A percentile compares a stretch with the other conserved stretches of the same genome.
Evolutionary conservation across 2,888 invertebrate genomes (phyloP).

Genomic region (Spodoptera exigua): DNA sequence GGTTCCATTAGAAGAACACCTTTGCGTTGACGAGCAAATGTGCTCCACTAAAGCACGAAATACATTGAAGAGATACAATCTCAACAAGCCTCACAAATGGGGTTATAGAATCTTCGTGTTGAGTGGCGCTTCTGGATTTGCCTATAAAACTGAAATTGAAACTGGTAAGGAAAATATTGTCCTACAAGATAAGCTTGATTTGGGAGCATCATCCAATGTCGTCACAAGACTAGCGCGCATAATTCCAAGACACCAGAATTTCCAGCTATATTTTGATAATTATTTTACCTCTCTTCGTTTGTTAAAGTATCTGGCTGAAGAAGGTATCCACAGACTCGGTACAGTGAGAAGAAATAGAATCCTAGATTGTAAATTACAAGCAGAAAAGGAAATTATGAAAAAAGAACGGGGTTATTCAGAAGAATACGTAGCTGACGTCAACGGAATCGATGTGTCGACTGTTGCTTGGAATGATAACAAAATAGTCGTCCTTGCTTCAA

Average conservation of each 20-base stretch:
- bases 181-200: constrained; percentile 8
- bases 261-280: constrained; percentile 9
- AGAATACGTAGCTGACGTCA: constrained; percentile 10
- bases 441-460: constrained; percentile 5
- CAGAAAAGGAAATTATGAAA: constrained; percentile 4
- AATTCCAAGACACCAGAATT: too few relatives aligned
- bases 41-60: constrained; percentile 12
- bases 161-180: constrained; percentile 10
- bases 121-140: constrained; percentile 16
- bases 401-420: constrained; percentile 4
- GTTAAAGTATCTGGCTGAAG: constrained; percentile 11
- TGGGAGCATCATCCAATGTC: constrained; percentile 10
- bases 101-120: constrained; percentile 14
- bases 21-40: constrained; percentile 9
- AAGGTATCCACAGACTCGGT: constrained; percentile 12
- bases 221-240: neutral
- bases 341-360: neutral
- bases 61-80: constrained; percentile 16
- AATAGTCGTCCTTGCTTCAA: constrained; percentile 3
- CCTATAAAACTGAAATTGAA: constrained; percentile 12
- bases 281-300: constrained; percentile 14
- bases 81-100: constrained; percentile 8
- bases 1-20: constrained; percentile 12
- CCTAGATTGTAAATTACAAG: constrained; percentile 3
- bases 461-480: constrained; percentile 21